A percentile compares a stretch with the other conserved stretches of the same genome.
Conservation (phyloP, 1,140 invertebrate species). For the Thaumetopoea pityocampa region DNA sequence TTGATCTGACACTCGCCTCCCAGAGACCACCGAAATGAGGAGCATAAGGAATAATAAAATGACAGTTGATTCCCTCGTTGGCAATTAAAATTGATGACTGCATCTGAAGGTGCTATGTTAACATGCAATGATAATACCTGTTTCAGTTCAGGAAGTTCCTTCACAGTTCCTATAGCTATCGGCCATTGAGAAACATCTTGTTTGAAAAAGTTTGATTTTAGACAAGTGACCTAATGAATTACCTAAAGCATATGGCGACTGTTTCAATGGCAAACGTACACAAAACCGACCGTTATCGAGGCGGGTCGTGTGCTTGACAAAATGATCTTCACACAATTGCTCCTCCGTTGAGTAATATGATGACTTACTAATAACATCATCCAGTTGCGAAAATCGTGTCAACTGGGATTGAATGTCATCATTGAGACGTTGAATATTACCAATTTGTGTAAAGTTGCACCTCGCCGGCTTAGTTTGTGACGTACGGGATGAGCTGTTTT, state of each 20-base stretch:
- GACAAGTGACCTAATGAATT: slow-evolving; percentile 1
- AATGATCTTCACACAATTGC: not conserved
- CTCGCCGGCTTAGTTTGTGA: too few species aligned
- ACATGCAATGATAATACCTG: slow-evolving; percentile 2
- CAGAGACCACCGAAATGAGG: too few species aligned
- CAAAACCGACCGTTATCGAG: not conserved
- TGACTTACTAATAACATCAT: too few species aligned
- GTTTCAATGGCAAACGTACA: not conserved
- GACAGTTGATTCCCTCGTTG: too few species aligned
- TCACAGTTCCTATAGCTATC: not conserved
- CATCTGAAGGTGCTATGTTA: not conserved
- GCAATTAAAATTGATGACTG: slow-evolving; percentile 8
- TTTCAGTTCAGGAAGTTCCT: slow-evolving; percentile 6
- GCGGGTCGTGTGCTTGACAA: not conserved
- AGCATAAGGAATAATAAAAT: too few species aligned
- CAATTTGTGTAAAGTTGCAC: too few species aligned
- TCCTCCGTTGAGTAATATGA: not conserved
- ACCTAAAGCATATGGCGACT: not conserved
- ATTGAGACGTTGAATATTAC: too few species aligned
- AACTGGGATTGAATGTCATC: too few species aligned
- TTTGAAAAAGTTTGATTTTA: slow-evolving; percentile 3
- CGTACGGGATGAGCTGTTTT: not conserved
- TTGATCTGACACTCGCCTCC: too few species aligned
- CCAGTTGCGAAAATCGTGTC: too few species aligned
- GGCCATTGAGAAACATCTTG: not conserved